Base-by-base conservation (phyloP, 2,888 invertebrate genomes). In the Tryphoninae sp. region DNA sequence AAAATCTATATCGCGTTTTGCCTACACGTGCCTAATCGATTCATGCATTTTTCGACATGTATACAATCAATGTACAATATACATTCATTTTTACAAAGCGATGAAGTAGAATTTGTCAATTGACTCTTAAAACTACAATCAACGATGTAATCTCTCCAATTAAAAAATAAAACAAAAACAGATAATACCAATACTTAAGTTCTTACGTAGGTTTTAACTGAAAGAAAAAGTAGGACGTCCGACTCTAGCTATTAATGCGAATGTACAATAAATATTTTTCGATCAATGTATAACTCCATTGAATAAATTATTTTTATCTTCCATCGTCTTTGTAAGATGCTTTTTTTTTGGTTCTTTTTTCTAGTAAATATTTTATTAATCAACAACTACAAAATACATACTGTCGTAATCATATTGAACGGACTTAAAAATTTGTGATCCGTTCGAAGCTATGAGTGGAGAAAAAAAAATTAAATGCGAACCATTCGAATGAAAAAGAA, bases 291-390 rank as follows among this genome's bases (percentile, higher is more conserved):
- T 19, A 73, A 42, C n/a, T 49, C n/a, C 1, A 22, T 53, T 23
- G 69, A 71, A 74, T 49, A 67, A 75, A 68, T 23, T 42, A 62
- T 68, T 72, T 65, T 16, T 58, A 53, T 51, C 33, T 58, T 42
- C 55, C n/a, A 4, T 55, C 58, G 22, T 53, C 33, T 16, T 58
- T 16, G 11, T 16, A 23, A 22, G 33, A 51, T 16, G 16, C n/a
- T 23, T 6, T 16, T 58, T 61, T 49, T 19, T 13, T 65, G 69
- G 9, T 11, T 42, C 55, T 64, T 11, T 83, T 84, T 85, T 81
- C 84, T 86, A 85, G 85, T 84, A 86, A 85, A 86, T 84, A 83
- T 84, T 86, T 86, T 84, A 85, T 85, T 86, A 83, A 86, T 85
- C 86, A 85, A 86, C 86, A 86, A 85, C 86, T 86, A 86, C 86